Evolutionary conservation across 92 coral and sea anemone species (phyloP).

Genomic region (Porites cylindrica): DNA sequence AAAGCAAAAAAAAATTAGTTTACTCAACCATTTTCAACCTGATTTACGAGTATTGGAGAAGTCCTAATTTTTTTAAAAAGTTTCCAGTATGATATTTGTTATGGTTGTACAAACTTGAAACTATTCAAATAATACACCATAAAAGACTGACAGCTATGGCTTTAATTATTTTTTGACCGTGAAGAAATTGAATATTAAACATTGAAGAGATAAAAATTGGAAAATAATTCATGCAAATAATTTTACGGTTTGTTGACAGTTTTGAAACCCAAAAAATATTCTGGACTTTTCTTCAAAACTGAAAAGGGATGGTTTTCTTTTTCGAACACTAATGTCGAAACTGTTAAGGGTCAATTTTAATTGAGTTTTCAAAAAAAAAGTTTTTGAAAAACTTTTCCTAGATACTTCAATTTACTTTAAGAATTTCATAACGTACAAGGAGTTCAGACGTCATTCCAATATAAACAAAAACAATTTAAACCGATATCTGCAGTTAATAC

Average conservation of each 20-base stretch:
- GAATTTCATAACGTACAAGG: neutral
- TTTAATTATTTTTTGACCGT: neutral
- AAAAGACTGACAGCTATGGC: neutral
- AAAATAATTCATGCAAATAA: conserved; percentile 19
- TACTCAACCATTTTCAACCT: neutral
- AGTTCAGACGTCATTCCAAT: conserved; percentile 26
- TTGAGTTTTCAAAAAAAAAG: neutral
- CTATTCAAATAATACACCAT: neutral
- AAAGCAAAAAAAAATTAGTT: neutral
- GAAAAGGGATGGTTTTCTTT: no score
- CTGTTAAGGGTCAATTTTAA: neutral
- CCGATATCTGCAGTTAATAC: neutral
- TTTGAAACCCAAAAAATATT: conserved; percentile 14
- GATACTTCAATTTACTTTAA: no score
- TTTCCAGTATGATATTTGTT: no score
- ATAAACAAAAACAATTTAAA: conserved; percentile 18
- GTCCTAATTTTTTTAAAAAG: no score
- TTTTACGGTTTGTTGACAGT: neutral
- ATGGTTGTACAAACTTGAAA: no score
- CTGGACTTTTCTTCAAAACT: neutral
- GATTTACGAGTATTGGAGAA: no score
- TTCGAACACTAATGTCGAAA: neutral
- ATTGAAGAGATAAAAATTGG: neutral
- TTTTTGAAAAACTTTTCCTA: neutral
- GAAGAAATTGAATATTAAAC: neutral